Base-by-base conservation (phyloP, 2,113 vertebrate genomes). In the Corythornis madagascariensis region DNA sequence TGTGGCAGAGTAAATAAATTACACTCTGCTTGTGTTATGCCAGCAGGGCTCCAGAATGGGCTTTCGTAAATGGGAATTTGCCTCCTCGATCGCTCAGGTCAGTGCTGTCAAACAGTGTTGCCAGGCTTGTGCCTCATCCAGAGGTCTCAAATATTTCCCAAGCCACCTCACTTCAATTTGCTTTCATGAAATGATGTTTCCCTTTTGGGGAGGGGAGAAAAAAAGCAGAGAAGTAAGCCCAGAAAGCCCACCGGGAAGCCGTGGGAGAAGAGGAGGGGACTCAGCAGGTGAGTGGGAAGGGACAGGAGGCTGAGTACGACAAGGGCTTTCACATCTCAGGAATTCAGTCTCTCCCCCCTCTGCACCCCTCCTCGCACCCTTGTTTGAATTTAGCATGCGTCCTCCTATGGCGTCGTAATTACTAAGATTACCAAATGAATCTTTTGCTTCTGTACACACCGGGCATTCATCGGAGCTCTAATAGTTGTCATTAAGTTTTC, bases 401-500 rank as follows among this genome's bases (percentile, higher is more conserved):
- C 96, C 95, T 96, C 96, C 96, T 94, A 97, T 90, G 90, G 96
- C 76, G 91, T 95, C 73, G 94, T 97, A 98, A 98, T 98, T 97
- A 98, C 97, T 95, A 95, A 97, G 97, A 97, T 98, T 97, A 97
- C 95, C 96, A 96, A 97, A 97, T 97, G 98, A 98, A 98, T 97
- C 97, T 97, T 96, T 96, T 97, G 96, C 97, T 97, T 98, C 98
- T 98, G 97, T 97, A 97, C 97, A 98, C 97, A 97, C 96, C 89
- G 96, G 96, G 97, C 97, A 97, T 97, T 98, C 97, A 97, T 97
- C 90, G 86, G 97, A 97, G 96, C 97, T 97, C 97, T 98, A 98
- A 98, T 98, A 98, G 97, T 98, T 98, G 97, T 98, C 98, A 98
- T 98, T 98, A 98, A 97, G 97, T 97, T 97, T 97, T 95, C 90